Percentiles rank a stretch among this genome's conserved stretches.
Evolutionary conservation across 2,888 invertebrate species (phyloP).

Genomic region (Caenorhabditis sp.): DNA sequence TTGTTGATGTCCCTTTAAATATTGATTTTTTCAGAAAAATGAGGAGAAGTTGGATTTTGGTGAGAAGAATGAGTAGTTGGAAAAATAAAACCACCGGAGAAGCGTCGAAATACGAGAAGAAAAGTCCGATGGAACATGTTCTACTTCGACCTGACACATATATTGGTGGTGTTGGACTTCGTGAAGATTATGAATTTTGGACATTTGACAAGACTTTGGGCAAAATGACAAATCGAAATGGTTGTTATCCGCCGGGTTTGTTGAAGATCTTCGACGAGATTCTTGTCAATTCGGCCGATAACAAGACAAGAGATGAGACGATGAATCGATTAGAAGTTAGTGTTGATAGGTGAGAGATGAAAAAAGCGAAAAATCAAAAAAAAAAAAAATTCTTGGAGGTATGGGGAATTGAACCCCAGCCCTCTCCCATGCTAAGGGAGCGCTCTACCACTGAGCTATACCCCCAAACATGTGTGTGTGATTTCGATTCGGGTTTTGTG

Average conservation of each 20-base stretch:
- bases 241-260: conserved; percentile 37
- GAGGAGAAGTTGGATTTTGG: neutral
- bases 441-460: conserved; percentile 67
- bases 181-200: conserved; percentile 38
- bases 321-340: conserved; percentile 75
- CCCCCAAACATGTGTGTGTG: conserved; percentile 47
- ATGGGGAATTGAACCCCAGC: conserved; percentile 64
- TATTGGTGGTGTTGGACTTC: conserved; percentile 79
- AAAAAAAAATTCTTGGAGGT: conserved; percentile 38
- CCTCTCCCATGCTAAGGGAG: conserved; percentile 66
- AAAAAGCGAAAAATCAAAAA: neutral
- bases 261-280: conserved; percentile 95
- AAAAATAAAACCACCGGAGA: conserved; percentile 6
- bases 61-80: conserved; percentile 10
- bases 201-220: neutral
- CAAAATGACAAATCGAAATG: conserved; percentile 11
- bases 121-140: conserved; percentile 81
- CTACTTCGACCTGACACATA: conserved; percentile 95
- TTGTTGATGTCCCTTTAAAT: no score
- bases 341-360: conserved; percentile 73
- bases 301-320: conserved; percentile 47
- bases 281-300: conserved; percentile 78
- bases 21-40: neutral
- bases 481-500: conserved; percentile 75
- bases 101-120: conserved; percentile 39